Percentiles rank a stretch among this genome's conserved stretches.
phyloP scores from a whole-genome alignment of 2,888 invertebrate species.

The Drosophila austrosaltans region DNA sequence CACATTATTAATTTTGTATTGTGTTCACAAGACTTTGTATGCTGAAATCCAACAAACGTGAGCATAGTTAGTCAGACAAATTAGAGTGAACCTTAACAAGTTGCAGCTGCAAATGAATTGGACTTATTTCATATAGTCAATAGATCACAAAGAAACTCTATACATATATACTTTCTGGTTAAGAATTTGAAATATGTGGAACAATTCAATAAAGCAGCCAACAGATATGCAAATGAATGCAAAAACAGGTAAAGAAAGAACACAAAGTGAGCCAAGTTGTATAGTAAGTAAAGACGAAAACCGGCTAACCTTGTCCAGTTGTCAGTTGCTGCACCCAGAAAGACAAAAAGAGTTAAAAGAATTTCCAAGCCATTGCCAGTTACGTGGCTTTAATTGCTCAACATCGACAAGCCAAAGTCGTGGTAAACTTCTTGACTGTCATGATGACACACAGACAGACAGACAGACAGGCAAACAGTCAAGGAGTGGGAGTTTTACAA shows the following conservation, averaged over 20 bases:
- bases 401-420: slow-evolving; percentile 37
- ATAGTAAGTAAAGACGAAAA: slow-evolving; percentile 28
- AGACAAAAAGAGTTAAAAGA: slow-evolving; percentile 60
- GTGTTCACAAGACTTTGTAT: slow-evolving; percentile 62
- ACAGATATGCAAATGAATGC: slow-evolving; percentile 36
- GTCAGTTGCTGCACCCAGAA: slow-evolving; percentile 62
- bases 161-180: slow-evolving; percentile 65
- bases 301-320: slow-evolving; percentile 71
- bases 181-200: slow-evolving; percentile 73
- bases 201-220: slow-evolving; percentile 66
- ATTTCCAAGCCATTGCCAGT: slow-evolving; percentile 69
- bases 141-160: slow-evolving; percentile 41
- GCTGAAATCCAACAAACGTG: slow-evolving; percentile 46
- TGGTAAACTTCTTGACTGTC: slow-evolving; percentile 45
- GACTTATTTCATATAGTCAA: slow-evolving; percentile 63
- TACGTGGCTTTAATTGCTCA: slow-evolving; percentile 64
- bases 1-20: slow-evolving; percentile 74
- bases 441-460: slow-evolving; percentile 52
- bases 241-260: slow-evolving; percentile 16
- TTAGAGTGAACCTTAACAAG: slow-evolving; percentile 11
- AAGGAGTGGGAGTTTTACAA: slow-evolving; percentile 40
- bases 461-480: slow-evolving; percentile 39
- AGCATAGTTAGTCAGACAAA: slow-evolving; percentile 53
- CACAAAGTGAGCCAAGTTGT: slow-evolving; percentile 9
- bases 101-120: slow-evolving; percentile 25